phyloP scores from a whole-genome alignment of 1,140 invertebrate genomes.

The Gryon sp. region DNA sequence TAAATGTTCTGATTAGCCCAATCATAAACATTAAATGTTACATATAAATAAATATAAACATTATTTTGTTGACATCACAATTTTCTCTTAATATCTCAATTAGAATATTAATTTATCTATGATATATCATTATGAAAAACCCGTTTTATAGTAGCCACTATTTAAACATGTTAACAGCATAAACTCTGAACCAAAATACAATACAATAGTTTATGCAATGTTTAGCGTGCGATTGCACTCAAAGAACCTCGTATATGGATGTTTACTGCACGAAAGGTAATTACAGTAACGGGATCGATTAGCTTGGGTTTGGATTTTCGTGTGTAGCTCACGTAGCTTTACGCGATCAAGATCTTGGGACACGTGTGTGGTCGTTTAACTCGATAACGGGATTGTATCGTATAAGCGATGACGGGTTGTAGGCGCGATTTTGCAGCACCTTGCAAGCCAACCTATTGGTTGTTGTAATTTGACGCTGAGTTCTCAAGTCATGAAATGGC shows the following conservation, averaged over 20 bases:
- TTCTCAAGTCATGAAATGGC: slow-evolving; percentile 6
- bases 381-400: slow-evolving; percentile 29
- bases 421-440: background rate
- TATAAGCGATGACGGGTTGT: slow-evolving; percentile 1
- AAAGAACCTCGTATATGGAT: slow-evolving; percentile 11
- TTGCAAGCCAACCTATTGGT: slow-evolving; percentile 26
- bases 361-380: slow-evolving; percentile 31
- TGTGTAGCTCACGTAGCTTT: slow-evolving; percentile 23
- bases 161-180: too few relatives aligned
- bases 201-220: slow-evolving; percentile 32
- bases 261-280: slow-evolving; percentile 26
- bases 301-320: slow-evolving; percentile 21
- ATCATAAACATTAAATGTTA: too few relatives aligned
- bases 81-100: too few relatives aligned
- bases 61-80: too few relatives aligned
- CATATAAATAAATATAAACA: too few relatives aligned
- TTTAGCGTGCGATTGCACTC: slow-evolving; percentile 12
- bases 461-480: slow-evolving; percentile 33
- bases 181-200: too few relatives aligned
- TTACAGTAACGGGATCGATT: slow-evolving; percentile 51
- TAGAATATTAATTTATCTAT: too few relatives aligned
- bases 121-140: too few relatives aligned
- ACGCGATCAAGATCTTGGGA: slow-evolving; percentile 32
- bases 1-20: too few relatives aligned
- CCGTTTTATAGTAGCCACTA: too few relatives aligned